phyloP scores from a whole-genome alignment of 2,888 invertebrate genomes.

The Crossocerus cetratus region DNA sequence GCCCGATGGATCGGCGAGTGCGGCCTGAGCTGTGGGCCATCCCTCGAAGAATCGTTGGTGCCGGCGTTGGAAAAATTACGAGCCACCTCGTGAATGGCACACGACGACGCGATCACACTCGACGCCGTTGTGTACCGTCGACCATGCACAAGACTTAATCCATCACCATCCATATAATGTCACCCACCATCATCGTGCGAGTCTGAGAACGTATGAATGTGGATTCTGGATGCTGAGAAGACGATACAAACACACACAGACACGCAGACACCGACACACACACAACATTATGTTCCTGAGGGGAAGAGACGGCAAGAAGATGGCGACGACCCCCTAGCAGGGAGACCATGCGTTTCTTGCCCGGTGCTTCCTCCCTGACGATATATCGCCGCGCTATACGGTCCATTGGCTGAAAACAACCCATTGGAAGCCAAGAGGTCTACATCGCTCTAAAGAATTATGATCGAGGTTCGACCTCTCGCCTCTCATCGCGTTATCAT shows the following conservation, averaged over 20 bases:
- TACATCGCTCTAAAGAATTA: too few species aligned
- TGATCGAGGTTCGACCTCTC: too few species aligned
- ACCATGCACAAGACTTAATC: constrained; percentile 71
- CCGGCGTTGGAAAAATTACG: constrained; percentile 74
- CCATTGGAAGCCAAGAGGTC: neutral
- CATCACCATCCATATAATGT: constrained; percentile 69
- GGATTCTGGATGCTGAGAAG: constrained; percentile 47
- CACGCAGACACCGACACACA: too few species aligned
- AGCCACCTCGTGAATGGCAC: constrained; percentile 74
- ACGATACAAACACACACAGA: too few species aligned
- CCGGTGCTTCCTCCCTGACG: constrained; percentile 25
- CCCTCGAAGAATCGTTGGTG: constrained; percentile 74
- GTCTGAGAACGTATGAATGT: constrained; percentile 51
- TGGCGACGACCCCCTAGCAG: constrained; percentile 14
- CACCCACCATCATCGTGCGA: constrained; percentile 66
- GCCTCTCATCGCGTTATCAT: neutral
- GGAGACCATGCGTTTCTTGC: constrained; percentile 19
- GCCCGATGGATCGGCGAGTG: constrained; percentile 86
- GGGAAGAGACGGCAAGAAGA: constrained; percentile 24
- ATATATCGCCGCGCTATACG: constrained; percentile 22
- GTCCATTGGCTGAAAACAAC: constrained; percentile 17
- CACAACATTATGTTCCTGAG: constrained; percentile 55
- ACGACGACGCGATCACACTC: constrained; percentile 39
- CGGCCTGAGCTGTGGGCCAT: constrained; percentile 75
- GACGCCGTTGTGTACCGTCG: constrained; percentile 42